phyloP scores from a whole-genome alignment of 2,888 invertebrate genomes.

The Drosophila multiciliata region DNA sequence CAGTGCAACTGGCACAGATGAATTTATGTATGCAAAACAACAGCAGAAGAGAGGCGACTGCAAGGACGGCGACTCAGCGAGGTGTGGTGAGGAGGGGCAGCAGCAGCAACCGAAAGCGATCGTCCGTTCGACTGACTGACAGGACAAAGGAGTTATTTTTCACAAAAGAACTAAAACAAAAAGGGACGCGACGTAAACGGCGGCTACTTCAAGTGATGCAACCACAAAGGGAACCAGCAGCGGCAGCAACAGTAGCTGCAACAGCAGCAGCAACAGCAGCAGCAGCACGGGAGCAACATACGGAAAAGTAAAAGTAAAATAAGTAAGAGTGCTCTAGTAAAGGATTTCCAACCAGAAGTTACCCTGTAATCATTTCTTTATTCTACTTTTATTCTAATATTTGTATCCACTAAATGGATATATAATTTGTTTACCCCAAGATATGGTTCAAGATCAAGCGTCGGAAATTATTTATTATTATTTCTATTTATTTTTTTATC shows the following conservation, averaged over 20 bases:
- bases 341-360: neutral
- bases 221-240: slow-evolving; percentile 47
- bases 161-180: slow-evolving; percentile 73
- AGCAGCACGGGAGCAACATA: slow-evolving; percentile 24
- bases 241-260: slow-evolving; percentile 21
- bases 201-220: slow-evolving; percentile 59
- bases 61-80: slow-evolving; percentile 2
- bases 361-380: neutral
- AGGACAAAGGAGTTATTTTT: slow-evolving; percentile 84
- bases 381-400: neutral
- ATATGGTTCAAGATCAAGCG: neutral
- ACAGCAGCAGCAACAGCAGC: slow-evolving; percentile 11
- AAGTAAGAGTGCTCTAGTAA: slow-evolving; percentile 45
- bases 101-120: slow-evolving; percentile 69
- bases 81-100: neutral
- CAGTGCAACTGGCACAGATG: slow-evolving; percentile 76
- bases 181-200: slow-evolving; percentile 44
- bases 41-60: slow-evolving; percentile 39
- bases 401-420: neutral
- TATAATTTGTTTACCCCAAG: neutral
- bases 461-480: too few relatives aligned
- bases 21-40: slow-evolving; percentile 84
- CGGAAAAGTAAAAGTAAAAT: slow-evolving; percentile 75
- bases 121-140: slow-evolving; percentile 73
- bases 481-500: neutral